Conservation (phyloP, 1,140 invertebrate species). For the Drosophila funebris region DNA sequence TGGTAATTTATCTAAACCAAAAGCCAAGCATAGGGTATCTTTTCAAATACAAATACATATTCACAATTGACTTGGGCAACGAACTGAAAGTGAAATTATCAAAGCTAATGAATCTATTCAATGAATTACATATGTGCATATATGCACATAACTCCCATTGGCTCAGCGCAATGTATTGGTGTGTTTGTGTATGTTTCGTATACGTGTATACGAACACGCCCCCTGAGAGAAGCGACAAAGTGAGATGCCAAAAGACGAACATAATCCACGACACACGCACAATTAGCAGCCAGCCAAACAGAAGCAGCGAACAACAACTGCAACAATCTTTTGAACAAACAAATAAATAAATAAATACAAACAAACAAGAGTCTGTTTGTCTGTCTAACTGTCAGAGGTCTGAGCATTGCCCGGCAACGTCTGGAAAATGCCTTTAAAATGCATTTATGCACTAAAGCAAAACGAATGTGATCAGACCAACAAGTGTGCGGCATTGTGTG, state of each 20-base stretch:
- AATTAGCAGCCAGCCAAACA: conserved; percentile 49
- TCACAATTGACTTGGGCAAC: conserved; percentile 40
- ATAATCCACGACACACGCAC: conserved; percentile 67
- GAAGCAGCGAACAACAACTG: conserved; percentile 31
- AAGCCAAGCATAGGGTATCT: too few species aligned
- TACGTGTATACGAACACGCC: conserved; percentile 68
- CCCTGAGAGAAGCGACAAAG: conserved; percentile 69
- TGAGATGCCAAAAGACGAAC: conserved; percentile 68
- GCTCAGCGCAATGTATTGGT: conserved; percentile 25
- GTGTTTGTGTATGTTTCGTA: conserved; percentile 22
- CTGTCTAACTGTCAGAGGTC: conserved; percentile 1
- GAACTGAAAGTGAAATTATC: conserved; percentile 51
- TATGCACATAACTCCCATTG: conserved; percentile 23
- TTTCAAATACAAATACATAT: too few species aligned
- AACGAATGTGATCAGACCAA: conserved; percentile 23
- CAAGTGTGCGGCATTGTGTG: not conserved
- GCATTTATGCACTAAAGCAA: conserved; percentile 64
- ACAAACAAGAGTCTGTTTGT: not conserved
- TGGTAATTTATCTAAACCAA: too few species aligned
- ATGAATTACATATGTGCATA: conserved; percentile 9
- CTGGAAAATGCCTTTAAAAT: conserved; percentile 62
- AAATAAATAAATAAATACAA: conserved; percentile 38
- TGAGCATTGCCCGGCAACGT: conserved; percentile 20
- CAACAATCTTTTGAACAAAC: conserved; percentile 36
- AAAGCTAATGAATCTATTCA: not conserved